Evolutionary conservation across 2,888 invertebrate species (phyloP).

Genomic region (Tinea semifulvella): DNA sequence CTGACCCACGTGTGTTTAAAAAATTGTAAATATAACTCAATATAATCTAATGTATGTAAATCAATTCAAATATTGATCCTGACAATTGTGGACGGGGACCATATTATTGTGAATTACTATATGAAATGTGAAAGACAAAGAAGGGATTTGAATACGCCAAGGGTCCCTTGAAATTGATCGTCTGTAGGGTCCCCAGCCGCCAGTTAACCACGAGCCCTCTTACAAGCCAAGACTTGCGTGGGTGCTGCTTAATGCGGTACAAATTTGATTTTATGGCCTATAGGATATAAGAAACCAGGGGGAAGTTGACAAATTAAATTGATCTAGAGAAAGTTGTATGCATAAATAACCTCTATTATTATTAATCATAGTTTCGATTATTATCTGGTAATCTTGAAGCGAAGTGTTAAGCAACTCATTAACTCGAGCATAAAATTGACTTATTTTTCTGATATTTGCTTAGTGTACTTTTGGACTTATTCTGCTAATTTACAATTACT

Average conservation of each 20-base stretch:
- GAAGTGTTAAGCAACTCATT: background rate
- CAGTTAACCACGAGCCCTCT: constrained; percentile 50
- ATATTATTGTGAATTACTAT: constrained; percentile 49
- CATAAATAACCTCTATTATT: background rate
- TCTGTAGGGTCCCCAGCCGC: constrained; percentile 47
- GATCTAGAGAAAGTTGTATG: background rate
- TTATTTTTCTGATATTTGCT: no score
- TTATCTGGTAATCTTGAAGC: no score
- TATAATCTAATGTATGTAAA: no score
- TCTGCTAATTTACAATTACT: no score
- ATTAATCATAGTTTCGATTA: background rate
- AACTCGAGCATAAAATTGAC: background rate
- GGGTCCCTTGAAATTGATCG: constrained; percentile 64
- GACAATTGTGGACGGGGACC: constrained; percentile 18
- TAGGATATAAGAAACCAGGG: constrained; percentile 19
- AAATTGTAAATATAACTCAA: no score
- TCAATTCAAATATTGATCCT: constrained; percentile 17
- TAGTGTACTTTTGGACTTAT: no score
- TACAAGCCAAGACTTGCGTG: constrained; percentile 12
- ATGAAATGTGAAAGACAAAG: constrained; percentile 59
- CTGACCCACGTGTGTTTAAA: no score
- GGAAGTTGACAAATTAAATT: background rate
- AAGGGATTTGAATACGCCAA: constrained; percentile 60
- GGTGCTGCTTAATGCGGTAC: constrained; percentile 47
- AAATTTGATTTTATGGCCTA: constrained; percentile 52